phyloP scores from a whole-genome alignment of 2,113 vertebrate species.

The Fukomys damarensis region DNA sequence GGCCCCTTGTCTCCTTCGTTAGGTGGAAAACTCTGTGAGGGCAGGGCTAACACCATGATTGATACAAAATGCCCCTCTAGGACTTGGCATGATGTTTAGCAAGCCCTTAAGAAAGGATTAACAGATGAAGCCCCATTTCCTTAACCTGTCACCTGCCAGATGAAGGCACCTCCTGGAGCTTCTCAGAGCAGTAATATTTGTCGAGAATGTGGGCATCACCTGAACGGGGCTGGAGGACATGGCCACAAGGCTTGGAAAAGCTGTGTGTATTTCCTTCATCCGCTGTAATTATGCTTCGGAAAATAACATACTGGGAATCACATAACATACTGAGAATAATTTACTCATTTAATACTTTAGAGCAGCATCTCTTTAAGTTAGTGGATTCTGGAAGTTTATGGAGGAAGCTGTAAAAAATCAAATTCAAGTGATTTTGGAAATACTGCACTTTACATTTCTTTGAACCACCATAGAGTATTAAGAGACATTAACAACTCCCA shows the following conservation, averaged over 20 bases:
- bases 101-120: not conserved
- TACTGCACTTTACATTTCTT: not conserved
- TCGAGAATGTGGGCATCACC: not conserved
- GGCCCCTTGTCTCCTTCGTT: not conserved
- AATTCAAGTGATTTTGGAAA: constrained; percentile 33
- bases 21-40: not conserved
- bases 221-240: not conserved
- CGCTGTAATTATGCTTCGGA: not conserved
- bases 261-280: not conserved
- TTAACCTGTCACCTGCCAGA: not conserved
- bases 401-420: not conserved
- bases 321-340: not conserved
- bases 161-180: not conserved
- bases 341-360: constrained; percentile 9
- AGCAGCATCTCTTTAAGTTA: not conserved
- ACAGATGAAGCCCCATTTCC: not conserved
- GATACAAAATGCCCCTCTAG: not conserved
- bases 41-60: fast-evolving
- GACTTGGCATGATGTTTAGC: not conserved
- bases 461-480: not conserved
- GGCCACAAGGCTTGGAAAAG: not conserved
- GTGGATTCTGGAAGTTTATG: not conserved
- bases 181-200: not conserved
- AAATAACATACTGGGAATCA: not conserved
- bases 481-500: not conserved